phyloP scores from a whole-genome alignment of 2,888 invertebrate species.

The Apodemia arnacis region DNA sequence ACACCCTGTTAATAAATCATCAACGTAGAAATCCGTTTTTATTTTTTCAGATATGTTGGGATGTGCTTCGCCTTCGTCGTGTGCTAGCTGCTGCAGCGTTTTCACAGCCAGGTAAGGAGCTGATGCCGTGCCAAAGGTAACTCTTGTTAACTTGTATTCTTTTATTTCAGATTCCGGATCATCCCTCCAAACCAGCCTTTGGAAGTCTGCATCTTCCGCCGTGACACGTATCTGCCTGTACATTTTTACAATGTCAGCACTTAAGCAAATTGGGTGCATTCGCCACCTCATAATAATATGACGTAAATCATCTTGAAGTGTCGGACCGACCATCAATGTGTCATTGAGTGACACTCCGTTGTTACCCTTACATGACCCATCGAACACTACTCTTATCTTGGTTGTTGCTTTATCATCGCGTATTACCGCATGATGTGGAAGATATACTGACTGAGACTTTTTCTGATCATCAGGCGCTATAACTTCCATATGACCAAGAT shows the following conservation, averaged over 20 bases:
- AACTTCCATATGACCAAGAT: conserved; percentile 32
- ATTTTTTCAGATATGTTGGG: conserved; percentile 5
- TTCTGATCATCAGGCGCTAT: neutral
- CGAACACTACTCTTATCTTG: conserved; percentile 83
- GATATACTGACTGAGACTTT: conserved; percentile 55
- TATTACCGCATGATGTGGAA: conserved; percentile 85
- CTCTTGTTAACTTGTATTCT: neutral
- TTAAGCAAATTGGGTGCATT: neutral
- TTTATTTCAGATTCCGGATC: conserved; percentile 9
- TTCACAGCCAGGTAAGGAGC: conserved; percentile 29
- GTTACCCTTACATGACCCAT: conserved; percentile 30
- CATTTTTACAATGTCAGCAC: neutral
- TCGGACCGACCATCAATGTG: neutral
- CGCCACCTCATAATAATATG: neutral
- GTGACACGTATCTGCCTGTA: neutral
- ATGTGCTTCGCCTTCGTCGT: neutral
- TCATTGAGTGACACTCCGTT: neutral
- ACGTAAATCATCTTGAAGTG: neutral
- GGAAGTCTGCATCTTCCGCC: neutral
- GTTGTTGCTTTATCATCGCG: conserved; percentile 78
- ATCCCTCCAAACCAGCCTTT: conserved; percentile 21
- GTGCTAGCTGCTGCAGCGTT: conserved; percentile 10
- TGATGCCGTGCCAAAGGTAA: conserved; percentile 27
- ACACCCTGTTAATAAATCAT: conserved; percentile 44
- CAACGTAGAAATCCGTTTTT: conserved; percentile 30